These are phyloP conservation scores for Drosophila anomalata DNA, from an alignment of 2,888 invertebrate species.

Conservation along the genomic window DNA sequence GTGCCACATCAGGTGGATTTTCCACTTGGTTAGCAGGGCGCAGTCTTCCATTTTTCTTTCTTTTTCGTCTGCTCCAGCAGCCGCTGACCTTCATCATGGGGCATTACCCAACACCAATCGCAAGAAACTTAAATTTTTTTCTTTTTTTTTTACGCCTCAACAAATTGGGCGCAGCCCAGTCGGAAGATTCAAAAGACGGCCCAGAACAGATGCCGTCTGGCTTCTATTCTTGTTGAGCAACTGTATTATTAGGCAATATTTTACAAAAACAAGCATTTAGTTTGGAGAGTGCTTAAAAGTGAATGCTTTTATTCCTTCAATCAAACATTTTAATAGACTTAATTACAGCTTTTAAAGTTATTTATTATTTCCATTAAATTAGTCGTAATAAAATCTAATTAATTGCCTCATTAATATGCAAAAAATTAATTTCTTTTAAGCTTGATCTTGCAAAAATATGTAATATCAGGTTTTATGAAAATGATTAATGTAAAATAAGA, in stretches of 20 bases:
- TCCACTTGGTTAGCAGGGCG: conserved; percentile 42
- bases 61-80: conserved; percentile 38
- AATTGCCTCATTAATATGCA: background rate
- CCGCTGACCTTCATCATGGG: conserved; percentile 67
- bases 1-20: conserved; percentile 41
- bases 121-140: conserved; percentile 15
- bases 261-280: conserved; percentile 19
- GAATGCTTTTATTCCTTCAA: background rate
- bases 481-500: background rate
- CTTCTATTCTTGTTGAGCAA: conserved; percentile 48
- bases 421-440: background rate
- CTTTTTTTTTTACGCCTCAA: conserved; percentile 68
- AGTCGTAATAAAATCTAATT: background rate
- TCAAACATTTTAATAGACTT: background rate
- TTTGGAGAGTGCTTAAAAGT: background rate
- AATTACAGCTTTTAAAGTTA: background rate
- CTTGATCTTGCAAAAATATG: background rate
- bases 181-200: conserved; percentile 10
- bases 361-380: conserved; percentile 2
- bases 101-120: conserved; percentile 34
- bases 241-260: conserved; percentile 38
- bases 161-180: conserved; percentile 57
- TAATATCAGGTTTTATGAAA: background rate
- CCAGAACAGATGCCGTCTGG: conserved; percentile 25
- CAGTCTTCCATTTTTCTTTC: conserved; percentile 17